Evolutionary conservation across 2,888 invertebrate genomes (phyloP).

Genomic region (Lepetodrilus schrolli): DNA sequence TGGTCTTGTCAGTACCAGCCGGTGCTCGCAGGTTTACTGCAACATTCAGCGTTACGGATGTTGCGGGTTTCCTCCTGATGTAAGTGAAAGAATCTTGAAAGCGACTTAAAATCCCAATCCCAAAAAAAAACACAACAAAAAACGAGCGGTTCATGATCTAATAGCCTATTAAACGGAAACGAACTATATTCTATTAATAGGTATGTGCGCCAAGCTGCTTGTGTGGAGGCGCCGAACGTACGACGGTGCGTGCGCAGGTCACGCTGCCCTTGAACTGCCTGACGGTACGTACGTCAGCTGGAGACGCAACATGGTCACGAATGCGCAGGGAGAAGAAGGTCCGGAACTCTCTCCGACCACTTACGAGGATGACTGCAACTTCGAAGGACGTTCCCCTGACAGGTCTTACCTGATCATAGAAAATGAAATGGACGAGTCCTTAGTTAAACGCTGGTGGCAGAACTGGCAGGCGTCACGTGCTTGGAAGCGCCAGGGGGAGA

Average conservation of each 20-base stretch:
- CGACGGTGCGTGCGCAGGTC: background rate
- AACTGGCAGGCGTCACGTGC: background rate
- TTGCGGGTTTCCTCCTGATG: too few relatives aligned
- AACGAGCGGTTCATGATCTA: too few relatives aligned
- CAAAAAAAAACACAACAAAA: too few relatives aligned
- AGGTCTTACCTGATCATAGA: background rate
- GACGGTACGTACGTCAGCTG: constrained; percentile 23
- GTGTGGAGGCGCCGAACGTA: background rate
- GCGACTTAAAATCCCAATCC: too few relatives aligned
- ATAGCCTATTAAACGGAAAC: too few relatives aligned
- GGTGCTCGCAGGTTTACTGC: too few relatives aligned
- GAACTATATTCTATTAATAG: too few relatives aligned
- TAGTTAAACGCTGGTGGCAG: background rate
- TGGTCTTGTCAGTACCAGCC: too few relatives aligned
- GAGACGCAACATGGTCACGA: background rate
- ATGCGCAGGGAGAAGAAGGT: background rate
- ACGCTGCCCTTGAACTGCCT: background rate
- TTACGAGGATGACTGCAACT: constrained; percentile 1
- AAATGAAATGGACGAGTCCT: background rate
- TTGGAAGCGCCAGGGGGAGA: constrained; percentile 17
- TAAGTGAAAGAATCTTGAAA: too few relatives aligned
- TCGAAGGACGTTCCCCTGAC: background rate
- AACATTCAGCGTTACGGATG: too few relatives aligned
- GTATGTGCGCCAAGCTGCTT: background rate
- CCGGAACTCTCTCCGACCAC: background rate